Evolutionary conservation across 2,888 invertebrate species (phyloP), one percentile per base, ranked within the genome.

Genomic region (Diplolepis rosae): DNA sequence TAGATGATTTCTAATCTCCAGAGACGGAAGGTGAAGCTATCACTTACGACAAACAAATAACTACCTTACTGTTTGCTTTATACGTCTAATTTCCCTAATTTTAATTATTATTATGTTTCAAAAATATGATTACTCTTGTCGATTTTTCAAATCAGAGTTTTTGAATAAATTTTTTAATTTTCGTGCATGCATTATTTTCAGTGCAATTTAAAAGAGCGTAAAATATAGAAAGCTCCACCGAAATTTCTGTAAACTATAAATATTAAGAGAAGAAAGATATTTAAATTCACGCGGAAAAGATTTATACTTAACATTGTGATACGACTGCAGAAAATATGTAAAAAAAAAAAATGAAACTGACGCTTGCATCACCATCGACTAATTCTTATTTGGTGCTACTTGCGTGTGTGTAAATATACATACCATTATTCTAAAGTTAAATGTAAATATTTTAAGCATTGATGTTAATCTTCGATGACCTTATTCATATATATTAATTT

Each of bases 371-470:
- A 71, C 69, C 73, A 69, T 66, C 71, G 77, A 74, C 79, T 78
- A 75, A 82, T 83, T 83, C 74, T 76, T 83, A 82, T 75, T 81
- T 81, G 86, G 85, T 87, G 87, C 87, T 87, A 82, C 78, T 82
- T 79, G 77, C 80, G 79, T 80, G 79, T 79, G 79, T 83, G 79
- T 82, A 76, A 84, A 83, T 84, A 86, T 79, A 83, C 81, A 84
- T 79, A 79, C 70, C 69, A 77, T 69, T 77, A 78, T 73, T 72
- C 71, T 78, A 77, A 73, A 42, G 71, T 70, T 74, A 73, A 70
- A 74, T 78, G 77, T 79, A 79, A 77, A 79, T 79, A 79, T 72
- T 68, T 51, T 65, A 75, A 76, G 73, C 66, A 61, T 56, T 77
- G 71, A 72, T 72, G 65, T 73, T 73, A 71, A 52, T 68, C 65